phyloP scores from a whole-genome alignment of 2,888 invertebrate genomes.

The Drosophila longiperda region DNA sequence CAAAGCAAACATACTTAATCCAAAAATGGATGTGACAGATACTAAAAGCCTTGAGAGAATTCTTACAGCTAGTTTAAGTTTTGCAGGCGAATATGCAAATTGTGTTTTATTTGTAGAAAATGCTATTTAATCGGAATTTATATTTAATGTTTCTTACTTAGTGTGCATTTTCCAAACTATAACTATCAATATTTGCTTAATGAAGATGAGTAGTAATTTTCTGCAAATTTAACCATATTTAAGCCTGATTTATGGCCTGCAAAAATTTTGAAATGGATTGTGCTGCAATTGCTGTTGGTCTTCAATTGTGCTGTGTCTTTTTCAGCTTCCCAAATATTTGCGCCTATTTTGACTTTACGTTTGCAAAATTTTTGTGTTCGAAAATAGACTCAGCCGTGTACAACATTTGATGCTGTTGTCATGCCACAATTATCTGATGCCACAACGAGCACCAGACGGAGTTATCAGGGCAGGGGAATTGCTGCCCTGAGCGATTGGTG shows the following conservation, averaged over 20 bases:
- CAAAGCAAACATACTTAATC: conserved; percentile 11
- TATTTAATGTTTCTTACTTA: background rate
- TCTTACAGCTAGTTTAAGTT: background rate
- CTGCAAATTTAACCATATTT: background rate
- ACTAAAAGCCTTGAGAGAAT: conserved; percentile 11
- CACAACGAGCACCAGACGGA: conserved; percentile 45
- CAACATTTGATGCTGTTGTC: conserved; percentile 43
- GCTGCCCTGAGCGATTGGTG: background rate
- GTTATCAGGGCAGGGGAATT: background rate
- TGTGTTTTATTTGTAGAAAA: background rate
- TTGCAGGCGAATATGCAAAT: background rate
- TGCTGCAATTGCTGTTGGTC: background rate
- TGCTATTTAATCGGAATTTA: background rate
- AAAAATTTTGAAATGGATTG: background rate
- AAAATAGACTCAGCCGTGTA: conserved; percentile 62
- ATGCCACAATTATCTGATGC: conserved; percentile 72
- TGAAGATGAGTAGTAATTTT: background rate
- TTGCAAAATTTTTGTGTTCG: conserved; percentile 43
- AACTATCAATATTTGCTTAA: background rate
- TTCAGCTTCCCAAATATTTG: conserved; percentile 19
- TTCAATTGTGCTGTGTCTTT: background rate
- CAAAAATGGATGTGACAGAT: conserved; percentile 27
- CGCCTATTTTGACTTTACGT: conserved; percentile 22
- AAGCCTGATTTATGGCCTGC: background rate
- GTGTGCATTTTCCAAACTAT: background rate